Base-by-base conservation (phyloP, 2,113 vertebrate species). In the Crotalus tigris region DNA sequence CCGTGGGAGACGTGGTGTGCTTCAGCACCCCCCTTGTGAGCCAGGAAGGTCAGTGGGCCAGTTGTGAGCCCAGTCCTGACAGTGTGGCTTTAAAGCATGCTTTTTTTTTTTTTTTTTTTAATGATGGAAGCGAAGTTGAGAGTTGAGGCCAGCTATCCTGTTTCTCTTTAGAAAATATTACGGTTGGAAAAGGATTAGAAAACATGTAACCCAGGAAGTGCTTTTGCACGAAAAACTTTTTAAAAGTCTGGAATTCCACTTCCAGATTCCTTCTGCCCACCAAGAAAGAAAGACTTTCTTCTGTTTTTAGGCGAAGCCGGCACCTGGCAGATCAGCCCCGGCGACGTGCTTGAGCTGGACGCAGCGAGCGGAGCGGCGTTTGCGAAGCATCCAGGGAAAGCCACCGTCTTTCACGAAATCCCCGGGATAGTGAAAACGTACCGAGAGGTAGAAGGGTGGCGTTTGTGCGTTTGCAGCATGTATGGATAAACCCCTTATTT, bases 1-100 rank as follows among this genome's bases (percentile, higher is more conserved):
- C 93, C 23, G 88, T 97, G 0, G 98, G 98, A 19, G 97, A 98
- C 39, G 94, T 98, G n/a, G 94, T 98, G 95, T 98, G 98, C 94
- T 98, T 98, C 96, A 95, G 92, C 91, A 97, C 97, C 1, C 85
- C 96, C 44, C 97, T 98, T 0, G 96, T 97, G 75, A 94, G 75
- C 92, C 94, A 94, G 10, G 95, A 97, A 1, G 97, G 98, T 98
- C 46, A 58, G 96, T 93, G 51, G 11, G 5, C 23, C 21, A 61
- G 69, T 33, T 10, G 0, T 12, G 44, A 46, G 49, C 4, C 51
- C 13, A 6, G 5, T 49, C 39, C 49, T 4, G 44, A 46, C 44
- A 46, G 3, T 46, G 44, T 3, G 44, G 44, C 44, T 44, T 3
- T 44, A 44, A 44, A 44, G 44, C 44, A 3, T 44, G 44, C 39